Evolutionary conservation across 1,140 invertebrate genomes (phyloP), one percentile per base, ranked within the genome.

Genomic region (Papilio dardanus): DNA sequence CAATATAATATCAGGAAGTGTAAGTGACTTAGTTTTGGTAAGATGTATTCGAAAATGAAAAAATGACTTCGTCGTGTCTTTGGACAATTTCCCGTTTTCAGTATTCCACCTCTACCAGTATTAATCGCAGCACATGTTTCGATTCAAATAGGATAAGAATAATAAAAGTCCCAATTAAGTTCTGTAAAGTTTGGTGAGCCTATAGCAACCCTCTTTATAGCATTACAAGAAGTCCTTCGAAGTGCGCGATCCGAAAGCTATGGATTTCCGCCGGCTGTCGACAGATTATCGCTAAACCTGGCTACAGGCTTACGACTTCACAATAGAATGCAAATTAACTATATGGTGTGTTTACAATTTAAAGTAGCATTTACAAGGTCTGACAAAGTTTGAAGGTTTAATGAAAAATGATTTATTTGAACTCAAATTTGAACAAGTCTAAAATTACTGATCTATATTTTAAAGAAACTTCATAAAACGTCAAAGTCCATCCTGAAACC

Each of bases 131-230:
- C 8, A 37, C 35, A 37, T 37, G 12, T 37, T 37, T 37, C 35
- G 12, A 7, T 37, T 10, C 12, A 37, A 37, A 37, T 37, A n/a
- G n/a, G n/a, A 10, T 0, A 37, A 10, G 6, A 37, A 37, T 37
- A 50, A 16, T 19, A 50, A 50, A 19, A 50, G 28, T 65, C 58
- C 28, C 4, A 62, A 62, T 46, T 46, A n/a, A n/a, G 16, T 46
- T 46, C n/a, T 3, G n/a, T 21, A 5, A 28, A 10, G n/a, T 24
- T 42, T 69, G 40, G 37, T 31, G 14, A 50, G 2, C 12, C 69
- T 71, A 30, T 6, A 14, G 21, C 14, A 76, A 58, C 75, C 77
- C 78, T 71, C 71, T 82, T 82, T 82, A 80, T 77, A 71, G 75
- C 79, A 77, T 79, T 79, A 81, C 73, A 50, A 78, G 79, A 42